Percentiles rank a stretch among this genome's conserved stretches.
phyloP scores from a whole-genome alignment of 2,888 invertebrate genomes.

The Chaetogeoica ovagalla region DNA sequence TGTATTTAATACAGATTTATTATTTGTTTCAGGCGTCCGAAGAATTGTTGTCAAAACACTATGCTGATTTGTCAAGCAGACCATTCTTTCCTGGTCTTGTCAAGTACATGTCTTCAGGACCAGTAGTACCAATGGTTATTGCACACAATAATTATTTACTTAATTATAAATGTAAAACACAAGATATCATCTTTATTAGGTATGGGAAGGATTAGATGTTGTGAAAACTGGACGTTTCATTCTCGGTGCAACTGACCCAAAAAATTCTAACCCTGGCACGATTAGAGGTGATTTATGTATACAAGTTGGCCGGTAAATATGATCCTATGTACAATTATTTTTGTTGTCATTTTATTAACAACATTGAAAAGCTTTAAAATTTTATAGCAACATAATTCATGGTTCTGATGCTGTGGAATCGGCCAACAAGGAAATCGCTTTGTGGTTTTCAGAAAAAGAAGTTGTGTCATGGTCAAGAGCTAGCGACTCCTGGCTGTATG shows the following conservation, averaged over 20 bases:
- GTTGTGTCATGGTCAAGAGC: slow-evolving; percentile 82
- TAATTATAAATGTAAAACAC: neutral
- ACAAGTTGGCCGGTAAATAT: slow-evolving; percentile 76
- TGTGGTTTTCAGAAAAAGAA: slow-evolving; percentile 92
- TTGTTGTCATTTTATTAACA: neutral
- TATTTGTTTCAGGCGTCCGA: slow-evolving; percentile 69
- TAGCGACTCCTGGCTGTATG: slow-evolving; percentile 87
- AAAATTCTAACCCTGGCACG: slow-evolving; percentile 91
- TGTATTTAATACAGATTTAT: too few species aligned
- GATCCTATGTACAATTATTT: neutral
- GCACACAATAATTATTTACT: neutral
- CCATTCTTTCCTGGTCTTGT: slow-evolving; percentile 95
- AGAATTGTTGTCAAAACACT: slow-evolving; percentile 87
- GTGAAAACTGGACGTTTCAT: slow-evolving; percentile 95
- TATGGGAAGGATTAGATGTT: slow-evolving; percentile 94
- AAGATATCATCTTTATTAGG: slow-evolving; percentile 59
- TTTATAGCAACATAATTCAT: slow-evolving; percentile 85
- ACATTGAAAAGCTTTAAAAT: slow-evolving; percentile 46
- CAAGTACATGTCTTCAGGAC: slow-evolving; percentile 94
- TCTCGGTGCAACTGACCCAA: slow-evolving; percentile 97
- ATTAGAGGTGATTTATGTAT: slow-evolving; percentile 97
- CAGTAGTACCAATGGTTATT: slow-evolving; percentile 82
- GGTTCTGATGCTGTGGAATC: slow-evolving; percentile 96
- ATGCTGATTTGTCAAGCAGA: slow-evolving; percentile 83
- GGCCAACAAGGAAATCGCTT: slow-evolving; percentile 90